Base-by-base conservation (phyloP, 2,888 invertebrate genomes). In the Tridacna crocea region DNA sequence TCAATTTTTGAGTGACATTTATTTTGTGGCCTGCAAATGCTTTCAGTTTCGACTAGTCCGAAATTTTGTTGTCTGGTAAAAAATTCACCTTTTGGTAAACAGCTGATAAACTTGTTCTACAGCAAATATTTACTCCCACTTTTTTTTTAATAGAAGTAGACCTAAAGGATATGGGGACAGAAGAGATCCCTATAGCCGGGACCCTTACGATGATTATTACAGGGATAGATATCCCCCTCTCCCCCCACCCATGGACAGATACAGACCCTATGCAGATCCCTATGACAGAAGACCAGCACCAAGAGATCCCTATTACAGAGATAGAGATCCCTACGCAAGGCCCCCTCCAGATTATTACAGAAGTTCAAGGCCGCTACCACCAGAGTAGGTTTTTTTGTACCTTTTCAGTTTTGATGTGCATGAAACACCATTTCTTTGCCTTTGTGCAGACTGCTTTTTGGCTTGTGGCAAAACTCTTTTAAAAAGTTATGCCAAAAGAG, bases 341-440 rank as follows among this genome's bases (percentile, higher is more conserved):
- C 90, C 91, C 15, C 90, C 91, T 24, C 91, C 92, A 80, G 91
- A 91, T 60, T 91, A 92, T 75, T 92, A 90, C 75, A 88, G 90
- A 46, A 86, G 88, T 51, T 84, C 86, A 65, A 77, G 82, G 19
- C 77, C 86, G 0, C 24, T 24, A 3, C 70, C 70, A 12, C 51
- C 70, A 51, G 70, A 70, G 70, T 70, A 51, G 15, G 70, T 55
- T 55, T 55, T 11, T 10, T 1, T 55, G 3, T 55, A 55, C 11
- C 19, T 19, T 55, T 55, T 2, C 55, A 36, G 36, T 36, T 36
- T 36, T 8, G 36, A 36, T 36, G 36, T 36, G 36, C 8, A 8
- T 36, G 36, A 36, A 36, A 36, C 8, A 36, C n/a, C n/a, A n/a
- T n/a, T 36, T 36, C 36, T 4, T 36, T 8, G 8, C 36, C 2